Evolutionary conservation across 1,140 invertebrate species (phyloP).

Genomic region (Drosophila gunungcola): DNA sequence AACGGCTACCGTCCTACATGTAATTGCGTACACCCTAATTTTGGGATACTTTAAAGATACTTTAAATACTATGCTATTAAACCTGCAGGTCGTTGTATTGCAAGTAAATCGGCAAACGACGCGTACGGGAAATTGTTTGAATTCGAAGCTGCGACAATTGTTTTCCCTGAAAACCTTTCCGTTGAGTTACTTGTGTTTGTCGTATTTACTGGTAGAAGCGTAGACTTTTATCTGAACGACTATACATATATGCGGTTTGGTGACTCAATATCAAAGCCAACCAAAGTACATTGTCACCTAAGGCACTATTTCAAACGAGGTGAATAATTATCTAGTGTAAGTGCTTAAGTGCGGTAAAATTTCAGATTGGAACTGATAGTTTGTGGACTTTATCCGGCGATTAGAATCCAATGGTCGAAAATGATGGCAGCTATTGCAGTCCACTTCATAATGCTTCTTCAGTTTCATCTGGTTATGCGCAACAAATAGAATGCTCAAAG

Average conservation of each 20-base stretch:
- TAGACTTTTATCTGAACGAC: slow-evolving; percentile 62
- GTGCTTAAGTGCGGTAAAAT: too few relatives aligned
- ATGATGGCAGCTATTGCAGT: slow-evolving; percentile 19
- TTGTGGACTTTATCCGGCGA: slow-evolving; percentile 27
- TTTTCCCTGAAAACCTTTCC: slow-evolving; percentile 30
- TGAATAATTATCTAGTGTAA: neutral
- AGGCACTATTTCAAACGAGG: slow-evolving; percentile 36
- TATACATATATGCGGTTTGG: slow-evolving; percentile 47
- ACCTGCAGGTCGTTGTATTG: slow-evolving; percentile 20
- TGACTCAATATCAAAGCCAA: slow-evolving; percentile 33
- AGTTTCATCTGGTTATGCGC: slow-evolving; percentile 22
- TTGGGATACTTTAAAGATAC: slow-evolving; percentile 36
- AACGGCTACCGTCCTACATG: slow-evolving; percentile 33
- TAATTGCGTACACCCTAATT: slow-evolving; percentile 35
- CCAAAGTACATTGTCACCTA: slow-evolving; percentile 4
- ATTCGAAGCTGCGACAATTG: neutral
- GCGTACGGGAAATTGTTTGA: neutral
- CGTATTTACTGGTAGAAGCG: neutral
- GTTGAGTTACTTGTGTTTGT: neutral
- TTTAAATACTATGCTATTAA: slow-evolving; percentile 29
- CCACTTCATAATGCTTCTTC: slow-evolving; percentile 16
- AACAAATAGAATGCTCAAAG: neutral
- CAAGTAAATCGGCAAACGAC: slow-evolving; percentile 6
- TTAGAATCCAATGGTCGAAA: slow-evolving; percentile 21
- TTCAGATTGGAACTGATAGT: slow-evolving; percentile 7